phyloP scores from a whole-genome alignment of 2,113 vertebrate genomes.

The Coryphaenoides rupestris region DNA sequence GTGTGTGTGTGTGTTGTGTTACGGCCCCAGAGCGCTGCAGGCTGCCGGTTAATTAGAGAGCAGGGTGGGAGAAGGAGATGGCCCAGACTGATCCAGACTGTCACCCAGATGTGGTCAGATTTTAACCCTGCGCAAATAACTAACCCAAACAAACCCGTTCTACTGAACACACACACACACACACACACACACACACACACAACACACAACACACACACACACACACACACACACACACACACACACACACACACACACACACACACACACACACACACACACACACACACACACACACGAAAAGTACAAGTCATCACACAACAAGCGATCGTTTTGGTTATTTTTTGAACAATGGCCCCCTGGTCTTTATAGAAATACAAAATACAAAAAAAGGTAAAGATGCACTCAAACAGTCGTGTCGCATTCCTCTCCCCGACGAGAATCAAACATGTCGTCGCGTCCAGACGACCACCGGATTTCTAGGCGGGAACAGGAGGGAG shows the following conservation, averaged over 20 bases:
- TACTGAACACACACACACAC: conserved; percentile 10
- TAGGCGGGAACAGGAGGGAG: conserved; percentile 25
- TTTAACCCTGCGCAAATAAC: conserved; percentile 20
- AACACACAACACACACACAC: conserved; percentile 1
- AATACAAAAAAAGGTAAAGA: conserved; percentile 7
- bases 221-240: too few relatives aligned
- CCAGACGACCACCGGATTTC: conserved; percentile 40
- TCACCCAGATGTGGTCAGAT: conserved; percentile 45
- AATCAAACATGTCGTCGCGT: conserved; percentile 55
- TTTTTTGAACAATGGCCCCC: too few relatives aligned
- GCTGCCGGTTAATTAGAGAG: conserved; percentile 45
- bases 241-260: neutral
- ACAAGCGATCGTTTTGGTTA: too few relatives aligned
- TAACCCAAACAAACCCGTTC: conserved; percentile 12
- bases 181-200: too few relatives aligned
- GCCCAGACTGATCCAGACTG: conserved; percentile 32
- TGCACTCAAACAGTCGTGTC: conserved; percentile 40
- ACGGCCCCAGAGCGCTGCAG: conserved; percentile 28
- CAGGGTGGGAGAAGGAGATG: conserved; percentile 19
- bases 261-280: neutral
- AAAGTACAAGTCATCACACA: too few relatives aligned
- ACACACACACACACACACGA: too few relatives aligned
- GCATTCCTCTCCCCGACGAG: conserved; percentile 56
- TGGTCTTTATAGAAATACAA: too few relatives aligned
- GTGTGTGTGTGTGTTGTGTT: conserved; percentile 3